Evolutionary conservation across 2,888 invertebrate genomes (phyloP).

Genomic region (Polydrusus pterygomalis): DNA sequence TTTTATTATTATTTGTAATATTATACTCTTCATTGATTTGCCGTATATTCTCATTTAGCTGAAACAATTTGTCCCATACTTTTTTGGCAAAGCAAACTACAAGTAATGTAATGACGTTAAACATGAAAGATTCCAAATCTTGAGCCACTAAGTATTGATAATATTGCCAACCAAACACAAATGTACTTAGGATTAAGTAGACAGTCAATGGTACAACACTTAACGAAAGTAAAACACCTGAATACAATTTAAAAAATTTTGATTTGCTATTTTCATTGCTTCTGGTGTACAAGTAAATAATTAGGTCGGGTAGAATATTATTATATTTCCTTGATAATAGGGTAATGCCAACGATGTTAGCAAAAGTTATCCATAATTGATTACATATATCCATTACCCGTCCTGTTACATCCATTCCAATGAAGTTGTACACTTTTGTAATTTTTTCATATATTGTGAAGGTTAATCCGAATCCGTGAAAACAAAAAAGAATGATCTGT

Average conservation of each 20-base stretch:
- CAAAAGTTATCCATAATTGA: background rate
- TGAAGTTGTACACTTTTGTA: background rate
- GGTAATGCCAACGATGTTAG: background rate
- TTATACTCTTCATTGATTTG: background rate
- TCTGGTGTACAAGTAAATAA: background rate
- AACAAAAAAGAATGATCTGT: background rate
- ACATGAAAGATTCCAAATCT: background rate
- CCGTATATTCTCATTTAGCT: background rate
- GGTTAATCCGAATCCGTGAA: background rate
- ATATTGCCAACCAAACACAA: background rate
- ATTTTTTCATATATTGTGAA: background rate
- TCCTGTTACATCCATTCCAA: background rate
- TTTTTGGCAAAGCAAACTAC: background rate
- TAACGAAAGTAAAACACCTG: background rate
- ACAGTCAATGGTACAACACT: background rate
- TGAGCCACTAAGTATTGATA: background rate
- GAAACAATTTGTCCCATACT: background rate
- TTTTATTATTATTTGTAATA: background rate
- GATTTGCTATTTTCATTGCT: background rate
- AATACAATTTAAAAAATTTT: background rate
- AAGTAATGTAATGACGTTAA: background rate
- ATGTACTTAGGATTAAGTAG: background rate
- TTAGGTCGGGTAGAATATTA: background rate
- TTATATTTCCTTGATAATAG: background rate
- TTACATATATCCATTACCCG: background rate